Percentiles rank a stretch among this genome's conserved stretches.
Conservation (phyloP, 2,113 vertebrate genomes). For the Bostrychus sinensis region DNA sequence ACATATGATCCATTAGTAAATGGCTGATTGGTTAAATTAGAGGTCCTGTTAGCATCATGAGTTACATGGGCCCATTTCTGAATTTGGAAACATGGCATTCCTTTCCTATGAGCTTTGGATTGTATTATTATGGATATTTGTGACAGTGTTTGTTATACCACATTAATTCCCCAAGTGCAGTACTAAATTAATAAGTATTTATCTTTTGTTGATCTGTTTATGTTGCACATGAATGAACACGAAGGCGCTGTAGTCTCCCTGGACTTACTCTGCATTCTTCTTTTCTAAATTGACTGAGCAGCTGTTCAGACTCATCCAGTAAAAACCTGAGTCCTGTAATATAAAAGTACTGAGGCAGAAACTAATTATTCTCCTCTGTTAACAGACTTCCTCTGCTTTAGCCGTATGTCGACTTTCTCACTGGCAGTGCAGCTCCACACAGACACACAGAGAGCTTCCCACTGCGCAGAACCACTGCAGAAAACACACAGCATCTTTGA, state of each 20-base stretch:
- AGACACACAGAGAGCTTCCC: background rate
- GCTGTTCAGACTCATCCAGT: background rate
- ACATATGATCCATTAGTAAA: no score
- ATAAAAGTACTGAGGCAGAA: slow-evolving; percentile 8
- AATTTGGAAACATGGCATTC: no score
- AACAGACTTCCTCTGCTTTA: background rate
- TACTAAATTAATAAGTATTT: slow-evolving; percentile 10
- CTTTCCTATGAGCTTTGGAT: no score
- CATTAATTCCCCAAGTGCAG: slow-evolving; percentile 10
- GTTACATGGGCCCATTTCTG: no score
- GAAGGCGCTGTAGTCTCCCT: slow-evolving; percentile 10
- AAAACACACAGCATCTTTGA: slow-evolving; percentile 3
- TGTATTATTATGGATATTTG: background rate
- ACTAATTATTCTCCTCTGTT: slow-evolving; percentile 5
- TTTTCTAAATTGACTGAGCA: background rate
- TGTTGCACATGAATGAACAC: background rate
- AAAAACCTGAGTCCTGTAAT: background rate
- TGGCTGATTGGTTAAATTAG: no score
- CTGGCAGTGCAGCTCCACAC: background rate
- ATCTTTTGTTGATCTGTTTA: slow-evolving; percentile 5
- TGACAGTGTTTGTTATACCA: background rate
- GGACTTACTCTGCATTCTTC: background rate
- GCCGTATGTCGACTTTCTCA: background rate
- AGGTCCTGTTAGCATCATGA: no score
- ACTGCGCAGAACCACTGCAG: background rate